Conservation (phyloP, 1,140 invertebrate species). For the Cryptotermes secundus region DNA sequence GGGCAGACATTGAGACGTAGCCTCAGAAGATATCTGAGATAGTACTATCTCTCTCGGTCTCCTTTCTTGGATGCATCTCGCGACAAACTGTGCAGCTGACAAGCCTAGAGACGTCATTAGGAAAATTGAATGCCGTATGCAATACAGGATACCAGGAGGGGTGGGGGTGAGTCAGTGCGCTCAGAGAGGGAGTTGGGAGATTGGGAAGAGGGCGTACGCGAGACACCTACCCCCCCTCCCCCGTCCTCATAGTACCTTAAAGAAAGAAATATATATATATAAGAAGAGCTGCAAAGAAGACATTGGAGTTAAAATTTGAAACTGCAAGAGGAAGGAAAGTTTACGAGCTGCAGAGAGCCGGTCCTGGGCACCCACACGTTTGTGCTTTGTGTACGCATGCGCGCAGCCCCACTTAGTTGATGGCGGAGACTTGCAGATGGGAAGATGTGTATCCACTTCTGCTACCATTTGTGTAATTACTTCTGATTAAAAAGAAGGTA, state of each 20-base stretch:
- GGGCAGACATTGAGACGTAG: constrained; percentile 22
- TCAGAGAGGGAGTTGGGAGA: not conserved
- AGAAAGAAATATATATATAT: not conserved
- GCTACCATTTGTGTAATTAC: no score
- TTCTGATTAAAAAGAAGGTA: no score
- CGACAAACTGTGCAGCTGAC: constrained; percentile 25
- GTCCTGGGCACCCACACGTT: not conserved
- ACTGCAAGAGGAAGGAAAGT: not conserved
- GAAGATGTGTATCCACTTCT: no score
- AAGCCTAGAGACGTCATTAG: constrained; percentile 31
- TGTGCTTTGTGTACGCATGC: no score
- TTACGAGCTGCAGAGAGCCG: not conserved
- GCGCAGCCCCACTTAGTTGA: no score
- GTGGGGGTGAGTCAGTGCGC: constrained; percentile 1
- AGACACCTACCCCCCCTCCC: no score
- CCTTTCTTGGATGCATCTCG: not conserved
- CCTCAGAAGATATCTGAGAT: not conserved
- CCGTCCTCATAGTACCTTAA: not conserved
- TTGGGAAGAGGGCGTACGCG: not conserved
- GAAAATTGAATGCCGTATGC: constrained; percentile 30
- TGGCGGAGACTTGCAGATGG: no score
- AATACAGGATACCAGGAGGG: no score
- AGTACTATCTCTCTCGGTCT: not conserved
- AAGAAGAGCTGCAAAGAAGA: not conserved
- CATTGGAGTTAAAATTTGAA: constrained; percentile 4